A percentile compares a stretch with the other conserved stretches of the same genome.
Evolutionary conservation across 2,888 invertebrate species (phyloP).

Genomic region (Cheilosia impressa): DNA sequence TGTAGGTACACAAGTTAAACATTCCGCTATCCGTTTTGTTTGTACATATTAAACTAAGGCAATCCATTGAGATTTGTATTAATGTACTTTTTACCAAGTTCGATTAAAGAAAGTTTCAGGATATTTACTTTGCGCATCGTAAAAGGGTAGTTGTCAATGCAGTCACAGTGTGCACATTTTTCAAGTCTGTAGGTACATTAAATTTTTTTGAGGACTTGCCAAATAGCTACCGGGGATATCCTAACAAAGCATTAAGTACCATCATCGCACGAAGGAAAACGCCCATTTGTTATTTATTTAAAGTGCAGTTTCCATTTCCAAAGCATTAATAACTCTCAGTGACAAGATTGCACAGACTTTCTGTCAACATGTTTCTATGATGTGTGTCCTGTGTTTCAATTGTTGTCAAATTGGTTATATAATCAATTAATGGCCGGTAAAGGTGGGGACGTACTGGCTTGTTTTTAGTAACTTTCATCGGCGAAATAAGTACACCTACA

Average conservation of each 20-base stretch:
- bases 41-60: too few species aligned
- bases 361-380: too few species aligned
- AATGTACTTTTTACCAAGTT: not conserved
- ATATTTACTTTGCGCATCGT: conserved; percentile 6
- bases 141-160: conserved; percentile 2
- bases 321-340: too few species aligned
- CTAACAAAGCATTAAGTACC: not conserved
- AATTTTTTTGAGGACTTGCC: conserved; percentile 7
- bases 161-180: not conserved
- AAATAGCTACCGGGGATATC: not conserved
- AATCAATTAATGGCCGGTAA: too few species aligned
- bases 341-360: too few species aligned
- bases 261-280: not conserved
- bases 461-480: too few species aligned
- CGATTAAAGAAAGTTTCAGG: not conserved
- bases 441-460: too few species aligned
- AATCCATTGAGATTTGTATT: too few species aligned
- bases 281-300: not conserved
- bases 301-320: not conserved
- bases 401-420: too few species aligned
- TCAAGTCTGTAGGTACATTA: not conserved
- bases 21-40: not conserved
- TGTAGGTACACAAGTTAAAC: not conserved
- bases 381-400: too few species aligned
- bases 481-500: too few species aligned